Conservation (phyloP, 2,113 vertebrate species). For the Erythrolamprus reginae region DNA sequence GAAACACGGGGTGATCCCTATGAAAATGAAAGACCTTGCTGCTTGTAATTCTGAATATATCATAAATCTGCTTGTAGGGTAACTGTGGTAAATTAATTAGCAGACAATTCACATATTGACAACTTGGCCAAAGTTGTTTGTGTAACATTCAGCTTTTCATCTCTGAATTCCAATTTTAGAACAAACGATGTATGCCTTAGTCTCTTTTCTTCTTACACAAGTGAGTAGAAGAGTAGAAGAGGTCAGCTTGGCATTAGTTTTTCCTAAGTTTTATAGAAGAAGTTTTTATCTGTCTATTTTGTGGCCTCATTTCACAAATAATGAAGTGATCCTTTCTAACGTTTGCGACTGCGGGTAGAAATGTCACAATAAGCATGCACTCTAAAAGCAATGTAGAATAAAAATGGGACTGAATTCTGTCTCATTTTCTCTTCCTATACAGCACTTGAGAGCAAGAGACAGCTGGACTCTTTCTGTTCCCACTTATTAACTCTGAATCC, state of each 20-base stretch:
- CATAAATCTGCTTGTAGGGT: not conserved
- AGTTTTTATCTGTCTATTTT: slow-evolving; percentile 23
- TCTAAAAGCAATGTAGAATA: slow-evolving; percentile 16
- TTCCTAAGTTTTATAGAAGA: not conserved
- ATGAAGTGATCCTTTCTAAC: slow-evolving; percentile 15
- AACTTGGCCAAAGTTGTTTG: not conserved
- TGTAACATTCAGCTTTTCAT: not conserved
- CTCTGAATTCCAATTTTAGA: not conserved
- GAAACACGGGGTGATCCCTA: not conserved
- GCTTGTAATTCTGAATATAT: not conserved
- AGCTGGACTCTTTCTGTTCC: slow-evolving; percentile 41
- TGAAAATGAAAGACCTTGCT: not conserved
- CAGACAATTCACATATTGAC: not conserved
- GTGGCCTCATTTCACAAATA: slow-evolving; percentile 22
- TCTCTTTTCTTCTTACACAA: not conserved
- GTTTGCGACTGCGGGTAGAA: slow-evolving; percentile 3
- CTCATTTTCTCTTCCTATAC: not conserved
- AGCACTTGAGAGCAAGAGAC: slow-evolving; percentile 33
- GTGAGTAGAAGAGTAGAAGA: not conserved
- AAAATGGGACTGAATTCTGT: slow-evolving; percentile 32
- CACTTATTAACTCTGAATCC: slow-evolving; percentile 52
- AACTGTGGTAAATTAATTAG: not conserved
- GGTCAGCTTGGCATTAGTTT: not conserved
- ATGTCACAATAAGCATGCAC: slow-evolving; percentile 5
- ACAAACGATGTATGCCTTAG: not conserved